These are phyloP conservation scores for Amblyopsis rosae DNA, from an alignment of 2,113 vertebrate species.

Conservation along the genomic window DNA sequence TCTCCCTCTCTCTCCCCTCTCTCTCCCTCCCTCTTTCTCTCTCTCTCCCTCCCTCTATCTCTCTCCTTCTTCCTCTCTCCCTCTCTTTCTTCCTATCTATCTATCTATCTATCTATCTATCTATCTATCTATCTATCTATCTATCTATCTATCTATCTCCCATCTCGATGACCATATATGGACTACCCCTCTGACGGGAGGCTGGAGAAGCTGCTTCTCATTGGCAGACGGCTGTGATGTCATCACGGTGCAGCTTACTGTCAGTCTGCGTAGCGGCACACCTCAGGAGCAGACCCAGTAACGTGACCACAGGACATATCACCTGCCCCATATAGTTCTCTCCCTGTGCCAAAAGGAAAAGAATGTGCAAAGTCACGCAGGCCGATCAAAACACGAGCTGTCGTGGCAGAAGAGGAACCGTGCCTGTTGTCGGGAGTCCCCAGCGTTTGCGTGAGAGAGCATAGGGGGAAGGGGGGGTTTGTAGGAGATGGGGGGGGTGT, in stretches of 20 bases:
- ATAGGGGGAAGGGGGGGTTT: conserved; percentile 15
- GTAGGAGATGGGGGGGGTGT: conserved; percentile 46
- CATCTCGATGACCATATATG: conserved; percentile 51
- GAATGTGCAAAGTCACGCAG: conserved; percentile 42
- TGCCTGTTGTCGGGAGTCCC: conserved; percentile 39
- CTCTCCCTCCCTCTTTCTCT: conserved; percentile 33
- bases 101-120: conserved; percentile 32
- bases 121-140: conserved; percentile 19
- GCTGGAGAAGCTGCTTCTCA: conserved; percentile 33
- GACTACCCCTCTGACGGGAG: conserved; percentile 52
- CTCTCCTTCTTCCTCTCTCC: no score
- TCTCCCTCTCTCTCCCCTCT: accelerated
- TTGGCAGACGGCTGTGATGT: conserved; percentile 22
- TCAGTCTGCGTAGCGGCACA: conserved; percentile 15
- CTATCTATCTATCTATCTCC: conserved; percentile 29
- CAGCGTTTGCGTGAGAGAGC: conserved; percentile 7
- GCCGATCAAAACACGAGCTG: conserved; percentile 27
- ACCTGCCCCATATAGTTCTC: background rate
- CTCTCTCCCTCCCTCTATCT: conserved; percentile 38
- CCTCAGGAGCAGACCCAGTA: background rate
- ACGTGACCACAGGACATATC: conserved; percentile 13
- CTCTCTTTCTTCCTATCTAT: conserved; percentile 11
- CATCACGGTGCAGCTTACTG: conserved; percentile 22
- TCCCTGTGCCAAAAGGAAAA: conserved; percentile 6
- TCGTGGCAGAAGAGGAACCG: conserved; percentile 69